These are phyloP conservation scores for Eristalis intricaria DNA, from an alignment of 2,888 invertebrate genomes.

Conservation along the genomic window DNA sequence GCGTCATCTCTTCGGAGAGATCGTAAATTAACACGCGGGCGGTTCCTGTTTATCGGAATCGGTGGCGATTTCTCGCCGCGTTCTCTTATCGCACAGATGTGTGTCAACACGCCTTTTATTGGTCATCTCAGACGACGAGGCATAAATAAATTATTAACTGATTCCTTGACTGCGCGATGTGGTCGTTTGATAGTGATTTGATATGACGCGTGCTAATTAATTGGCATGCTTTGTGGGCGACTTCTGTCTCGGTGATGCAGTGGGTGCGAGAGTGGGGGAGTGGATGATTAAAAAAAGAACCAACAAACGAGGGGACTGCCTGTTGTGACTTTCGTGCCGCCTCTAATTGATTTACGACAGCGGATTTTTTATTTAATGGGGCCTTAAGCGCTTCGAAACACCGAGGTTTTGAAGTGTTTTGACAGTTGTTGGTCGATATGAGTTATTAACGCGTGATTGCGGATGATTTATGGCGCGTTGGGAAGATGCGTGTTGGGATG, in stretches of 20 bases:
- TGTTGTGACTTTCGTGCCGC: neutral
- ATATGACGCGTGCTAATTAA: neutral
- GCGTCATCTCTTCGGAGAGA: neutral
- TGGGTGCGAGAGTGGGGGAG: neutral
- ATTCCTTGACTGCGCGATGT: neutral
- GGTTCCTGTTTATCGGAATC: neutral
- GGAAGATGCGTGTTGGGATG: neutral
- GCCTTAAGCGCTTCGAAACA: neutral
- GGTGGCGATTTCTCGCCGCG: neutral
- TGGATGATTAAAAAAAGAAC: neutral
- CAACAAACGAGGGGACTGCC: slow-evolving; percentile 9
- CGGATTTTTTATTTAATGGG: neutral
- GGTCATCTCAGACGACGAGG: neutral
- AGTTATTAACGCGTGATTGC: neutral
- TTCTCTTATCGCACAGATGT: slow-evolving; percentile 11
- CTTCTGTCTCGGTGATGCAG: neutral
- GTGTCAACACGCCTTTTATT: slow-evolving; percentile 41
- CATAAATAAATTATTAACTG: neutral
- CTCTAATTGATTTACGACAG: slow-evolving; percentile 20
- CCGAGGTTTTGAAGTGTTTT: neutral
- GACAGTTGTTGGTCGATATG: neutral
- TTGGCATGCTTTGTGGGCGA: neutral
- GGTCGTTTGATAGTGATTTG: neutral
- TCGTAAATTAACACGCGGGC: neutral
- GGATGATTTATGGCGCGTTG: neutral